phyloP scores from a whole-genome alignment of 2,888 invertebrate genomes.

The Xylophagus ater region DNA sequence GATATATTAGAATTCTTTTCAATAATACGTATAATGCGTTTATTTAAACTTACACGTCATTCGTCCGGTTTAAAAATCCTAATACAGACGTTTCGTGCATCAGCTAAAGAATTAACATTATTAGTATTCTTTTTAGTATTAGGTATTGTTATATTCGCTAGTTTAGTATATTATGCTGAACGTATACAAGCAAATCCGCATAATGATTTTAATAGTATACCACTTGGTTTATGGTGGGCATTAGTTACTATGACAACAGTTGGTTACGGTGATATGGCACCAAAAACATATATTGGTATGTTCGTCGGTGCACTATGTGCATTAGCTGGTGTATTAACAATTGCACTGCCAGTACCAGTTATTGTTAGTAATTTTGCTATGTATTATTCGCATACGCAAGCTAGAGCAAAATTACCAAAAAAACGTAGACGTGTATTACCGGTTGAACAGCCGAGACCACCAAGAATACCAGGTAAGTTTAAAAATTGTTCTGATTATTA shows the following conservation, averaged over 20 bases:
- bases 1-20: conserved; percentile 96
- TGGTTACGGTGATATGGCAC: conserved; percentile 97
- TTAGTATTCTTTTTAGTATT: conserved; percentile 95
- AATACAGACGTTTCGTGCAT: conserved; percentile 95
- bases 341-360: conserved; percentile 97
- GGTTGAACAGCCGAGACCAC: conserved; percentile 79
- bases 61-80: conserved; percentile 96
- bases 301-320: conserved; percentile 97
- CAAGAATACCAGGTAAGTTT: conserved; percentile 41
- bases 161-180: conserved; percentile 96
- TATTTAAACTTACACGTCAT: conserved; percentile 94
- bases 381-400: conserved; percentile 94
- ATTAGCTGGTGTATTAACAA: conserved; percentile 94
- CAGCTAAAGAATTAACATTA: conserved; percentile 90
- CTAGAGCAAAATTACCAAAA: conserved; percentile 97
- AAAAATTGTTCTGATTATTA: too few relatives aligned
- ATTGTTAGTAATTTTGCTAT: conserved; percentile 98
- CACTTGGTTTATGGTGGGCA: conserved; percentile 97
- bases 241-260: conserved; percentile 98
- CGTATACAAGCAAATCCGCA: conserved; percentile 89
- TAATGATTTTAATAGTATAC: conserved; percentile 97
- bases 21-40: conserved; percentile 93
- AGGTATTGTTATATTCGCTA: conserved; percentile 96
- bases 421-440: conserved; percentile 93
- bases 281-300: conserved; percentile 97